phyloP scores from a whole-genome alignment of 1,140 invertebrate genomes.

The Drosophila sturtevanti region DNA sequence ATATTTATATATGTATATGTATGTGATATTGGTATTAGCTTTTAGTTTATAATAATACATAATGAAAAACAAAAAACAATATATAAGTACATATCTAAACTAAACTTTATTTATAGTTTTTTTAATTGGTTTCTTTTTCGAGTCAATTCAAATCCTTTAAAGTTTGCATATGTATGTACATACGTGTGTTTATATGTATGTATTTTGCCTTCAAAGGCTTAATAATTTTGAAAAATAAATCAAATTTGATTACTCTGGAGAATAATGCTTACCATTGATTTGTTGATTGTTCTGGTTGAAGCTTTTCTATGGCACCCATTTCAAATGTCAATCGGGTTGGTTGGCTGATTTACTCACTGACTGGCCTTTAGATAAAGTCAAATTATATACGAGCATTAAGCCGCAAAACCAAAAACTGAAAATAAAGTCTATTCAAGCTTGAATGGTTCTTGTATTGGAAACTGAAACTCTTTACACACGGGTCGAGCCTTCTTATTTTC shows the following conservation, averaged over 20 bases:
- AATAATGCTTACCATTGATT: background rate
- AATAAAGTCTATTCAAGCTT: conserved; percentile 4
- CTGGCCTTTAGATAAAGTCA: conserved; percentile 69
- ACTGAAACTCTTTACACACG: conserved; percentile 18
- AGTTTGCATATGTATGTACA: too few species aligned
- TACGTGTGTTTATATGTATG: background rate
- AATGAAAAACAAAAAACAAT: too few species aligned
- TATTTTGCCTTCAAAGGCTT: background rate
- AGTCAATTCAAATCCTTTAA: too few species aligned
- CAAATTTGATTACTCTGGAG: background rate
- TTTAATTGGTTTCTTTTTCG: too few species aligned
- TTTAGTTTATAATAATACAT: too few species aligned
- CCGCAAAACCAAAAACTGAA: background rate
- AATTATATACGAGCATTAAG: conserved; percentile 41
- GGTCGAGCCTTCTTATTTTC: conserved; percentile 5
- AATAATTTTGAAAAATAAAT: background rate
- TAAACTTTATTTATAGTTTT: too few species aligned
- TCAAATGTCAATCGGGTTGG: conserved; percentile 54
- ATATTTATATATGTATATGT: too few species aligned
- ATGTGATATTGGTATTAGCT: too few species aligned
- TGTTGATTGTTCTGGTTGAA: conserved; percentile 2
- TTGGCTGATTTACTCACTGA: conserved; percentile 16
- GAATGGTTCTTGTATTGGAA: conserved; percentile 13
- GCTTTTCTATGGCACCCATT: conserved; percentile 29
- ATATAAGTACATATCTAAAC: too few species aligned